Conservation (phyloP, 2,113 vertebrate genomes). For the Mystacornis crossleyi region DNA sequence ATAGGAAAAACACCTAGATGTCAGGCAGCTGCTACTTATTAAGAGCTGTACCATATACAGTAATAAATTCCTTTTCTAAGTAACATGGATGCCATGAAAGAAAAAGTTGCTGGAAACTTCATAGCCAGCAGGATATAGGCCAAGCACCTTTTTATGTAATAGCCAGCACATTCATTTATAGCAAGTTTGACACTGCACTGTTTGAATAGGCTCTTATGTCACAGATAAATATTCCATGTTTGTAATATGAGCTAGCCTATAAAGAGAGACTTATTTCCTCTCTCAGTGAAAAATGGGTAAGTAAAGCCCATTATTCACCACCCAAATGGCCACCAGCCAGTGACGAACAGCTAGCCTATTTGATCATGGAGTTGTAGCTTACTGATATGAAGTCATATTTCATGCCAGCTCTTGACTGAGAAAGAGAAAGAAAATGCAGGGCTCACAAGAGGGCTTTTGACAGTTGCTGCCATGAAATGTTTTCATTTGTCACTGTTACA, state of each 20-base stretch:
- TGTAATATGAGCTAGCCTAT: conserved; percentile 30
- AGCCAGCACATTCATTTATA: not conserved
- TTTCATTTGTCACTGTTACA: conserved; percentile 63
- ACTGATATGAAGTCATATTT: conserved; percentile 42
- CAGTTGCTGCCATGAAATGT: conserved; percentile 27
- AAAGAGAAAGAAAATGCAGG: conserved; percentile 12
- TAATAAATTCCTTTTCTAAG: not conserved
- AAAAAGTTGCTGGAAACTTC: not conserved
- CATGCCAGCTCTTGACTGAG: conserved; percentile 8
- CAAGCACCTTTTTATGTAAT: not conserved
- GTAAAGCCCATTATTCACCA: conserved; percentile 24
- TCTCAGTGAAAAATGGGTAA: conserved; percentile 30
- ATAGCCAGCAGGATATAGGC: not conserved
- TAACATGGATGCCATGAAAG: not conserved
- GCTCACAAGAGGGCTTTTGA: conserved; percentile 40
- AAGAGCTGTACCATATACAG: not conserved
- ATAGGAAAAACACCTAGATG: not conserved
- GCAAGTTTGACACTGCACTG: not conserved
- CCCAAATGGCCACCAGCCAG: conserved; percentile 47
- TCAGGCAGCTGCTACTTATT: not conserved
- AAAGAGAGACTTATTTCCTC: conserved; percentile 35
- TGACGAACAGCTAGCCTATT: conserved; percentile 37
- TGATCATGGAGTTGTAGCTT: conserved; percentile 39
- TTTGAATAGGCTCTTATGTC: conserved; percentile 40
- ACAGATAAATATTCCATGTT: conserved; percentile 57